These are phyloP conservation scores for Acheta domesticus DNA, from an alignment of 2,888 invertebrate species.

Conservation along the genomic window DNA sequence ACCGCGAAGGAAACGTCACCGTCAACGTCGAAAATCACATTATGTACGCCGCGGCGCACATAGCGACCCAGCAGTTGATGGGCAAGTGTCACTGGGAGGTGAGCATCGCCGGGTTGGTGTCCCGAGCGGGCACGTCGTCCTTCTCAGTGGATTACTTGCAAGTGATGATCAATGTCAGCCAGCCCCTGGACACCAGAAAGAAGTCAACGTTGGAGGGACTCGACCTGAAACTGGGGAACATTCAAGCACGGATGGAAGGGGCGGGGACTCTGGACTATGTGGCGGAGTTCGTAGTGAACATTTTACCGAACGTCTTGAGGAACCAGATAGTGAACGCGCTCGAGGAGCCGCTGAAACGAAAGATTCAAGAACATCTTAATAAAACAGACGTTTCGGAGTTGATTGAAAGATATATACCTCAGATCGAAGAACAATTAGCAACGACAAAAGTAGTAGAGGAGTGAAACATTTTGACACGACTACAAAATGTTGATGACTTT, in stretches of 20 bases:
- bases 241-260: conserved; percentile 71
- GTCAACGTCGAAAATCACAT: conserved; percentile 70
- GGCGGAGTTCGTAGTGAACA: conserved; percentile 74
- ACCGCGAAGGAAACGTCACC: conserved; percentile 74
- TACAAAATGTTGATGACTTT: too few relatives aligned
- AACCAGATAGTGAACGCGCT: conserved; percentile 84
- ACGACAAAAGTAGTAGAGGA: too few relatives aligned
- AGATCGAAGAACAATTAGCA: conserved; percentile 52
- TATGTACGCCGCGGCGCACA: conserved; percentile 48
- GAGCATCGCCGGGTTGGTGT: conserved; percentile 61
- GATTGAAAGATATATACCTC: conserved; percentile 66
- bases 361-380: conserved; percentile 66
- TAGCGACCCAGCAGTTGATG: conserved; percentile 75
- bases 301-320: conserved; percentile 78
- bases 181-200: conserved; percentile 72
- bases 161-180: conserved; percentile 63
- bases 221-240: conserved; percentile 77
- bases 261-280: conserved; percentile 83
- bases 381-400: conserved; percentile 70
- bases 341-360: conserved; percentile 71
- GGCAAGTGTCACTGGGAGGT: conserved; percentile 79
- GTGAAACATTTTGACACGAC: too few relatives aligned
- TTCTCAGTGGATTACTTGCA: conserved; percentile 78
- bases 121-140: conserved; percentile 67
- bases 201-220: conserved; percentile 68